Conservation (phyloP, 2,797 vertebrate species). For the Pseudomugil gertrudae region DNA sequence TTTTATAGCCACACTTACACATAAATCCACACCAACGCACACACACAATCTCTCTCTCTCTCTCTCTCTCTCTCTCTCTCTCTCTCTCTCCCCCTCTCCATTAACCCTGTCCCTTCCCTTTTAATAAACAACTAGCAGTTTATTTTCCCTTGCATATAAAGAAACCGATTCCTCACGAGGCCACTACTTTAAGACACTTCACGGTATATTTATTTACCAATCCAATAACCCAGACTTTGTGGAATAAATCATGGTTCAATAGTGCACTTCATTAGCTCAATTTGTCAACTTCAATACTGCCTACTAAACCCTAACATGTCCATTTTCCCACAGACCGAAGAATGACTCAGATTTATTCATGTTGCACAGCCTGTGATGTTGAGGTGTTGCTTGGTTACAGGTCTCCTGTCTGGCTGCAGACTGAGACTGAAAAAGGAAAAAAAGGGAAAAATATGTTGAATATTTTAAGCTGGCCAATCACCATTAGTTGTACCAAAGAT, state of each 20-base stretch:
- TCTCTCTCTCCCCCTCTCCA: too few relatives aligned
- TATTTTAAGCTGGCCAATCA: conserved; percentile 15
- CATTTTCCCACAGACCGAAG: background rate
- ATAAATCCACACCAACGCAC: background rate
- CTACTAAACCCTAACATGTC: background rate
- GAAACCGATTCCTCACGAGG: background rate
- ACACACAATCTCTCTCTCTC: background rate
- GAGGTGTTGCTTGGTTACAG: conserved; percentile 2
- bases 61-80: too few relatives aligned
- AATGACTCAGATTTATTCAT: conserved; percentile 26
- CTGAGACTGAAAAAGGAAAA: conserved; percentile 1
- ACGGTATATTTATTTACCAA: background rate
- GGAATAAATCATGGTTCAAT: background rate
- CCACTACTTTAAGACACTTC: background rate
- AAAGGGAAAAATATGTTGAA: conserved; percentile 15
- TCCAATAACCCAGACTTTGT: background rate
- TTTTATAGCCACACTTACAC: conserved; percentile 60
- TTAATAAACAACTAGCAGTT: conserved; percentile 25
- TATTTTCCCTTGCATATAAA: background rate
- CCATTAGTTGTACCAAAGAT: conserved; percentile 6
- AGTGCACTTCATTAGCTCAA: background rate
- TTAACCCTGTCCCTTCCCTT: conserved; percentile 21
- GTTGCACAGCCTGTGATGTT: conserved; percentile 3
- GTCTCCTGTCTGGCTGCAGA: conserved; percentile 2
- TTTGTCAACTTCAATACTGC: conserved; percentile 3